Base-by-base conservation (phyloP, 1,140 invertebrate species). In the Venustaconcha ellipsiformis region DNA sequence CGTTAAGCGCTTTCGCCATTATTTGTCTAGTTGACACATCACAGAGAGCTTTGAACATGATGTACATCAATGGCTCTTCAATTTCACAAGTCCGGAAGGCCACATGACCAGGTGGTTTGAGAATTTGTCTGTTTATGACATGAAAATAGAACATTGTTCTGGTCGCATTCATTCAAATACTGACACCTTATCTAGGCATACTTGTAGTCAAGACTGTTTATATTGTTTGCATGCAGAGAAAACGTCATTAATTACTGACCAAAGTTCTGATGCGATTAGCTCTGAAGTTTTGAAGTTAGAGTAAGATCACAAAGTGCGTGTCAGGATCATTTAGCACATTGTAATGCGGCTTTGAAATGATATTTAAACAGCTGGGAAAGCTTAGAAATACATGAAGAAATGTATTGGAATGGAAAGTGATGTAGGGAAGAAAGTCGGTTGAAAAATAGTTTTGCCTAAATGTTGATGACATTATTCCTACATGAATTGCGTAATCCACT, bases 41-140 rank as follows among this genome's bases (percentile, higher is more conserved):
- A 15, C 68, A 0, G 20, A 83, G 8, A 57, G 71, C 14, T 81
- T 79, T 0, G 82, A 85, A 68, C 78, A 84, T 72, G 48, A 58
- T 48, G 70, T 77, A 1, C 58, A 81, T 0, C 78, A 69, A 60
- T 83, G 76, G 78, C 20, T 79, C 1, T 30, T 68, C 8, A 56
- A 37, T n/a, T 70, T 67, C 14, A 72, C 60, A 30, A 72, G 70
- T 30, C 72, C 79, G 14, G 64, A 62, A 48, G 76, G 69, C 14
- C 77, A 77, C 62, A 23, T 84, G 65, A 77, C 26, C 26, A 26
- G 26, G 26, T 26, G 26, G 26, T 2, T 26, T 26, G 26, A 26
- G 26, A 26, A 2, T 26, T 26, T 26, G 26, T 26, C 26, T 26
- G 26, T 26, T 26, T 26, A 26, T 26, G 26, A 26, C 26, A 26